Conservation (phyloP, 2,888 invertebrate genomes). For the Eristalis pertinax region DNA sequence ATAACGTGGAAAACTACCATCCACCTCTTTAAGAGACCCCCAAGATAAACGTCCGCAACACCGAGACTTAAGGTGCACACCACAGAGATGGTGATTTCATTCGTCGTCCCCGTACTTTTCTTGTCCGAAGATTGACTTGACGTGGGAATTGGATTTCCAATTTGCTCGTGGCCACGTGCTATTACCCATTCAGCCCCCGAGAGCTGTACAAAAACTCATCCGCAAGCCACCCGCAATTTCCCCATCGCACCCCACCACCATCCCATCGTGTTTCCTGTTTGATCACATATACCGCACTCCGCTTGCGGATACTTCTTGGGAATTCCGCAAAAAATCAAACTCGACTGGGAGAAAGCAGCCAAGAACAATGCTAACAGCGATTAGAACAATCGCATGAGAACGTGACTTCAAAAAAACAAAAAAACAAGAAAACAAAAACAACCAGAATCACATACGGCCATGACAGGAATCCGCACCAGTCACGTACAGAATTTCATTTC, state of each 20-base stretch:
- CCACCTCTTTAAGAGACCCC: no score
- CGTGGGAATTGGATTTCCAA: neutral
- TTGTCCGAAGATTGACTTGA: neutral
- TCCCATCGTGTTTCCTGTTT: neutral
- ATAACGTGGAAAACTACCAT: no score
- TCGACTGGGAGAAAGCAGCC: neutral
- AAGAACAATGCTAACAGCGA: neutral
- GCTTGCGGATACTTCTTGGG: neutral
- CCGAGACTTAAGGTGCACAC: no score
- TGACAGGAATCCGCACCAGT: neutral
- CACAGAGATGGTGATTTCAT: no score
- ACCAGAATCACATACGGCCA: neutral
- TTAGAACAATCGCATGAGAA: neutral
- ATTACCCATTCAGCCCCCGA: neutral
- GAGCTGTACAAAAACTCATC: neutral
- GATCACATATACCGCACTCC: neutral
- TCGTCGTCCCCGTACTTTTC: no score
- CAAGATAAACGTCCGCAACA: no score
- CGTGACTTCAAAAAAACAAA: neutral
- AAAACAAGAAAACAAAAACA: no score
- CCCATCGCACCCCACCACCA: neutral
- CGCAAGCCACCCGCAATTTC: neutral
- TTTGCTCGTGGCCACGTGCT: neutral
- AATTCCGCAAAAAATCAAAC: neutral
- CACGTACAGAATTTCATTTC: neutral